Conservation (phyloP, 2,113 vertebrate species). For the Pangasianodon gigas region DNA sequence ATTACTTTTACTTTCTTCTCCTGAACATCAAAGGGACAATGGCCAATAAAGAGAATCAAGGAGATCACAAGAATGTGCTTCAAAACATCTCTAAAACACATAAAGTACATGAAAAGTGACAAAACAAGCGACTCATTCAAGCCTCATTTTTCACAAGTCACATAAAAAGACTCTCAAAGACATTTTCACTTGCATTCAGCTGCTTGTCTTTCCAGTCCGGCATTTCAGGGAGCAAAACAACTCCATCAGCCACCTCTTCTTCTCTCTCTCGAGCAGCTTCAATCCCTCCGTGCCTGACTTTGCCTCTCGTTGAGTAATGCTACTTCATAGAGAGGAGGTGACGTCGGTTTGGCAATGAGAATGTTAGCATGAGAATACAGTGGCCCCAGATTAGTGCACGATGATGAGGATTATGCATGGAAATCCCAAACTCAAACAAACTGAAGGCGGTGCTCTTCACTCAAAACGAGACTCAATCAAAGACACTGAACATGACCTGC, state of each 20-base stretch:
- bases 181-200: conserved; percentile 48
- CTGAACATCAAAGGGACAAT: conserved; percentile 41
- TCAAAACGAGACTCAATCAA: conserved; percentile 47
- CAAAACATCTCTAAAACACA: conserved; percentile 37
- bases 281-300: conserved; percentile 47
- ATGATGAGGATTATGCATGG: conserved; percentile 57
- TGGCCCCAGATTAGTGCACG: conserved; percentile 53
- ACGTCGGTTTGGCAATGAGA: conserved; percentile 58
- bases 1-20: conserved; percentile 45
- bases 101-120: conserved; percentile 48
- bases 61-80: conserved; percentile 48
- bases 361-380: conserved; percentile 55
- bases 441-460: conserved; percentile 51
- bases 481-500: conserved; percentile 40
- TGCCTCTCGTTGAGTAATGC: conserved; percentile 41
- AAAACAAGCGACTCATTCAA: conserved; percentile 55
- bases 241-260: conserved; percentile 33
- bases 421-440: conserved; percentile 59
- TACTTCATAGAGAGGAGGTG: conserved; percentile 49
- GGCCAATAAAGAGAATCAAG: conserved; percentile 43
- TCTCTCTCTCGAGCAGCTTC: conserved; percentile 26
- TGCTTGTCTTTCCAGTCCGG: conserved; percentile 43
- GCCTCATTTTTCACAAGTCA: conserved; percentile 41
- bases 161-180: conserved; percentile 46
- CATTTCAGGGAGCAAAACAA: conserved; percentile 51